phyloP scores from a whole-genome alignment of 2,888 invertebrate species.

The Andricus curvator region DNA sequence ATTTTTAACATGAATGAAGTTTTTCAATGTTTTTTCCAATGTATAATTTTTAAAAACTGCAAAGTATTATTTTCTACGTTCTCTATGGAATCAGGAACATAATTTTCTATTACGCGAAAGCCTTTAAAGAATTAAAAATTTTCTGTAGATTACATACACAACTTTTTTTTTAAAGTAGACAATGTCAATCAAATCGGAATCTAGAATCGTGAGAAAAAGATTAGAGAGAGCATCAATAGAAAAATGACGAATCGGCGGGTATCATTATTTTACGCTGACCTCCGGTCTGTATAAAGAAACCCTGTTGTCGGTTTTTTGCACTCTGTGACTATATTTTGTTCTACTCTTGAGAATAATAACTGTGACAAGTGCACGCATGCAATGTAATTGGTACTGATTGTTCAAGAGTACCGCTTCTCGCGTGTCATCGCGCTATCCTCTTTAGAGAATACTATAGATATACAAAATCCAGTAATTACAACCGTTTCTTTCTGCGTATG shows the following conservation, averaged over 20 bases:
- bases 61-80: too few species aligned
- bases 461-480: conserved; percentile 5
- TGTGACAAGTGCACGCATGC: conserved; percentile 27
- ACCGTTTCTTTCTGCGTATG: conserved; percentile 6
- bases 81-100: neutral
- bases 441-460: conserved; percentile 3
- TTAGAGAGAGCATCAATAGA: neutral
- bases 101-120: neutral
- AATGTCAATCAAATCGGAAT: neutral
- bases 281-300: conserved; percentile 9
- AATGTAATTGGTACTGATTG: conserved; percentile 50
- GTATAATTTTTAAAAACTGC: neutral
- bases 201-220: conserved; percentile 4
- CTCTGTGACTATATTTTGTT: conserved; percentile 26
- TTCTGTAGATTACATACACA: neutral
- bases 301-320: conserved; percentile 3
- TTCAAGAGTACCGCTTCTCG: conserved; percentile 53
- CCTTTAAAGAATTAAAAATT: neutral
- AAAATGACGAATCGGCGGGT: neutral
- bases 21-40: neutral
- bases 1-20: neutral
- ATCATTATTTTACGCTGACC: conserved; percentile 5
- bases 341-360: conserved; percentile 12
- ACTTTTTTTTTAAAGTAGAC: neutral
- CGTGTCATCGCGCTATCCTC: conserved; percentile 19